phyloP scores from a whole-genome alignment of 2,113 vertebrate genomes.

The Eulacestoma nigropectus region DNA sequence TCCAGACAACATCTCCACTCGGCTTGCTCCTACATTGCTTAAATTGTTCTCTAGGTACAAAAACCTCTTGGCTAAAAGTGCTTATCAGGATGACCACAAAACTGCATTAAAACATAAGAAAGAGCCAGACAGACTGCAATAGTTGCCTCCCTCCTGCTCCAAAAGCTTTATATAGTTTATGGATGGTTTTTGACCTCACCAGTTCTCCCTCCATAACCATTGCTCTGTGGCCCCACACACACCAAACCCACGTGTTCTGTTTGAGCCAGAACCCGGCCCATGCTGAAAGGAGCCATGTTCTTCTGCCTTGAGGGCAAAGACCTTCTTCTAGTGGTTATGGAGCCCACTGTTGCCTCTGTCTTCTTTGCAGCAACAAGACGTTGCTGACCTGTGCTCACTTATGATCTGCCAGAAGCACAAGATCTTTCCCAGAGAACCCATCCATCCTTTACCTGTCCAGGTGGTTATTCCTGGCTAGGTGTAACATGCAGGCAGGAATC shows the following conservation, averaged over 20 bases:
- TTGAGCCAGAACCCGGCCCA: not conserved
- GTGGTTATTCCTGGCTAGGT: not conserved
- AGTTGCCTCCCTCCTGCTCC: not conserved
- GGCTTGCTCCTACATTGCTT: not conserved
- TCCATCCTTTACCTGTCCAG: not conserved
- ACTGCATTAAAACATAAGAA: not conserved
- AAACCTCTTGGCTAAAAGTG: not conserved
- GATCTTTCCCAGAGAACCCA: not conserved
- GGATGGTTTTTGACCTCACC: not conserved
- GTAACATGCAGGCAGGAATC: not conserved
- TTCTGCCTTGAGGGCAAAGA: not conserved
- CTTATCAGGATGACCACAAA: not conserved
- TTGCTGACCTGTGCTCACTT: not conserved
- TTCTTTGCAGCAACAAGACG: not conserved
- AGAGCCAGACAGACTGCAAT: not conserved
- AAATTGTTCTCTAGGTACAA: not conserved
- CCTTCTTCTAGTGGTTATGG: not conserved
- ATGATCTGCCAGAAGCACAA: not conserved
- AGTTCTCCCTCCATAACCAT: not conserved
- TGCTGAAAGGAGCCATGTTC: not conserved
- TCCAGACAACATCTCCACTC: not conserved
- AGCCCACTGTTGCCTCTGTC: not conserved
- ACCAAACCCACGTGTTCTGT: fast-evolving
- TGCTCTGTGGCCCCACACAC: not conserved
- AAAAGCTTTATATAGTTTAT: not conserved